Base-by-base conservation (phyloP, 2,797 vertebrate genomes). In the Xenentodon cancila region DNA sequence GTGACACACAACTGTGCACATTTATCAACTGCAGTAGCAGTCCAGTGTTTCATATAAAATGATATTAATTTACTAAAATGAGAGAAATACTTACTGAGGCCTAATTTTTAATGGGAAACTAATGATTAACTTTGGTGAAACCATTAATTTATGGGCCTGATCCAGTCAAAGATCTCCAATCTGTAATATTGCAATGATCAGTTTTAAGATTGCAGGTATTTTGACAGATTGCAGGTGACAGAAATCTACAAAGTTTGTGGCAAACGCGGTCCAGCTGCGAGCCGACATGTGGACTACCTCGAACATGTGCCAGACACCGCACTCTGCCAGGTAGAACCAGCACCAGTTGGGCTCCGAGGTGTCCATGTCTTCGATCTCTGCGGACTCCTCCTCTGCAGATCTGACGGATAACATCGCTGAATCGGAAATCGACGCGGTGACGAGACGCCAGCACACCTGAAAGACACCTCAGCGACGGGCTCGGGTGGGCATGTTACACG, bases 221-320 rank as follows among this genome's bases (percentile, higher is more conserved):
- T 9, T n/a, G 0, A 18, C 16, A 40, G 1, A 40, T 12, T 18
- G 4, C 49, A 18, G 32, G 9, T 32, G 32, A 32, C 5, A 25
- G 3, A 30, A 30, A 30, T 30, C 5, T 30, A 30, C 7, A 8
- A 30, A 30, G 30, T 30, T 6, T 30, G 5, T 5, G 7, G 30
- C 4, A 30, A 8, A 30, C 3, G 25, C 25, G 3, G 25, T 3
- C 25, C 3, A 25, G 25, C 5, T 3, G 25, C 5, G 25, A 45
- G 0, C 7, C 32, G 19, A 16, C 46, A 55, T 50, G 46, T 71
- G 42, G 52, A 60, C 64, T 95, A 98, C 97, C 94, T 98, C 96
- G 90, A 98, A 98, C 95, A 97, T 98, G 49, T 99, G 97, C 97
- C 97, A 99, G 75, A 97, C 96, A 53, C 97, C 97, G 69, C 97